Evolutionary conservation across 1,140 invertebrate species (phyloP).

Genomic region (Hirudo medicinalis): DNA sequence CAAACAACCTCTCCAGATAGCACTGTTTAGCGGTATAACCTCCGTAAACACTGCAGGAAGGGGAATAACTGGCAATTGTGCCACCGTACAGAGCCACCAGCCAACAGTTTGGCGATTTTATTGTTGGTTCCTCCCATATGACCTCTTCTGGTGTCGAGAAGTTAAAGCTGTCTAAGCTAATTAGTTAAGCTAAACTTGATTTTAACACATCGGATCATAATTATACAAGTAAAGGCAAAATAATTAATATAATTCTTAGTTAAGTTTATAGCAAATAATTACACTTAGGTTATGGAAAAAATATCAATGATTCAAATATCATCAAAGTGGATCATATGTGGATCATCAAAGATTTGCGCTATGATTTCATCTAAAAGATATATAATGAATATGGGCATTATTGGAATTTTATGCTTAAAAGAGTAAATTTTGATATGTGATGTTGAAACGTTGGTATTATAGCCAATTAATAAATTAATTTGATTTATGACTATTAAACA

Average conservation of each 20-base stretch:
- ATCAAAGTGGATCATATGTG: too few species aligned
- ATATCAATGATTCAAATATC: too few species aligned
- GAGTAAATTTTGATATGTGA: too few species aligned
- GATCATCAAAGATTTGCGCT: too few species aligned
- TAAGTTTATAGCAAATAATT: neutral
- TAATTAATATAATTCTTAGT: neutral
- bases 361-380: too few species aligned
- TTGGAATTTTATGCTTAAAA: too few species aligned
- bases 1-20: constrained; percentile 1
- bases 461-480: too few species aligned
- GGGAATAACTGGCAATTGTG: constrained; percentile 1
- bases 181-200: neutral
- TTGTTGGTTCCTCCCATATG: neutral
- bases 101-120: neutral
- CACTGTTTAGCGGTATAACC: neutral
- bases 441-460: too few species aligned
- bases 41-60: neutral
- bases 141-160: neutral
- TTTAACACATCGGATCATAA: neutral
- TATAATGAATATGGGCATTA: too few species aligned
- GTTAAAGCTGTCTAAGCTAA: too few species aligned
- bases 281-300: too few species aligned
- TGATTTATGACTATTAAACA: too few species aligned
- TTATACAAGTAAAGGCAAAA: neutral
- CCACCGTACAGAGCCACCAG: neutral